Evolutionary conservation across 2,113 vertebrate species (phyloP), one percentile per base, ranked within the genome.

Genomic region (Campylorhamphus procurvoides): DNA sequence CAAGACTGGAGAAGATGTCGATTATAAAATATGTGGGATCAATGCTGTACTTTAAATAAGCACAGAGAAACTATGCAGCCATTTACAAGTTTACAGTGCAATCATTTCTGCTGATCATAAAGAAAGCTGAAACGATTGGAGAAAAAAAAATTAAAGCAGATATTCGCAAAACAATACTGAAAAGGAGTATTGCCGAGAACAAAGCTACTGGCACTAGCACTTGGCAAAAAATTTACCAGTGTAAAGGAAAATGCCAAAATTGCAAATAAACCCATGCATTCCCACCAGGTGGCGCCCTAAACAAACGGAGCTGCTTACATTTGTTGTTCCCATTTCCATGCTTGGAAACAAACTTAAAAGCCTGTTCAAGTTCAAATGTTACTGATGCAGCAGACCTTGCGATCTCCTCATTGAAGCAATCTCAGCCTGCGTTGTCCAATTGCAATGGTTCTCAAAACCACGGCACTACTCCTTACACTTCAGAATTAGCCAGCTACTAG

Each of bases 261-360:
- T 52, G 23, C 27, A 10, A 35, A 19, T 27, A 23, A 55, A 58
- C 9, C 5, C 4, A 9, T 0, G 24, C 18, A 5, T 28, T 74
- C 42, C 82, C 89, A 63, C 67, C 31, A 77, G 91, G 84, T 35
- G 89, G 91, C 39, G 84, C 37, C 33, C 58, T 20, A 9, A 8
- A 46, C 0, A 14, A 64, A 52, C 1, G 1, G 18, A 77, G 53
- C 42, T 10, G 28, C 35, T 49, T 0, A 1, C 10, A 10, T 9
- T 17, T 8, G 17, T 1, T 8, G 60, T 25, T 72, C 40, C 33
- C 13, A 3, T 24, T 59, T 7, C 27, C 13, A 14, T 0, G 15
- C 58, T 8, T 10, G 7, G 37, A 35, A 81, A 39, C 14, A 19
- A n/a, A 37, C 24, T 12, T 13, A 49, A 46, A 77, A 59, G n/a